Evolutionary conservation across 2,113 vertebrate species (phyloP).

Genomic region (Isichthys henryi): DNA sequence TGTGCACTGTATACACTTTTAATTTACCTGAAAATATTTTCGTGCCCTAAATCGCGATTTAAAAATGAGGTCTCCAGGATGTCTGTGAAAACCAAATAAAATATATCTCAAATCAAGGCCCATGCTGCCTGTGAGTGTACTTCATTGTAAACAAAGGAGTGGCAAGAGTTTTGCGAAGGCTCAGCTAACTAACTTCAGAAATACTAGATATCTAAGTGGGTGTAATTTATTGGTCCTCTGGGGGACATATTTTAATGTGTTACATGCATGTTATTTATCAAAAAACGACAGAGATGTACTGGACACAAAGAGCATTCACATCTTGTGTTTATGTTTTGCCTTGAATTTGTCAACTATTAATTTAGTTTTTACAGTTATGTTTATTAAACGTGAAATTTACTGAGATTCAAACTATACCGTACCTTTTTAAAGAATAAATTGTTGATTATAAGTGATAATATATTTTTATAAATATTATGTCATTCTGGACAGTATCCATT

Average conservation of each 20-base stretch:
- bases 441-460: not conserved
- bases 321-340: not conserved
- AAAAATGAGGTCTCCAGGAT: not conserved
- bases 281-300: not conserved
- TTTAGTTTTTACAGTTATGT: not conserved
- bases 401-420: not conserved
- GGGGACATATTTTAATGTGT: not conserved
- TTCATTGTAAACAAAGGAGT: not conserved
- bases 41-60: not conserved
- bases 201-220: not conserved
- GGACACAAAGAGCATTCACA: not conserved
- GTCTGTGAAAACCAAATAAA: not conserved
- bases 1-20: slow-evolving; percentile 9
- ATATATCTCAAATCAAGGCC: not conserved
- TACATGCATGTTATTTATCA: not conserved
- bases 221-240: not conserved
- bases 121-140: not conserved
- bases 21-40: slow-evolving; percentile 1
- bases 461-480: not conserved
- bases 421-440: not conserved
- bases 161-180: not conserved
- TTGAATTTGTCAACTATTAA: not conserved
- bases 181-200: not conserved
- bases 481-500: not conserved
- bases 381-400: not conserved